phyloP scores from a whole-genome alignment of 1,140 invertebrate species.

The Eriocheir sinensis region DNA sequence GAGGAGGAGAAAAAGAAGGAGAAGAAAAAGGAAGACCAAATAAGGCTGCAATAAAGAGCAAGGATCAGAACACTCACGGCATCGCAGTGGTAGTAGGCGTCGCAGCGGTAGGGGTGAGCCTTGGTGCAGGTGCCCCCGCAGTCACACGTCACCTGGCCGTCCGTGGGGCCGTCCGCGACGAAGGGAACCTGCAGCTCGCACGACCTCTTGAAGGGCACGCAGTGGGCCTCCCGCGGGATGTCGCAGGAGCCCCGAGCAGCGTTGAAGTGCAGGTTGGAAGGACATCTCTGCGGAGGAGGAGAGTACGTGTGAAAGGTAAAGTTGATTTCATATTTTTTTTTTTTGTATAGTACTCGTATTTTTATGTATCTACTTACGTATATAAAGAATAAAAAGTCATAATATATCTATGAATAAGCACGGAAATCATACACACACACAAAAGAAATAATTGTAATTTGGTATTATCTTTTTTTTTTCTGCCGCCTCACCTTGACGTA shows the following conservation, averaged over 20 bases:
- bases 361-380: neutral
- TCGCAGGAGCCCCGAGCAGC: slow-evolving; percentile 50
- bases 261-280: slow-evolving; percentile 67
- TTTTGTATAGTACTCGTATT: too few species aligned
- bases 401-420: neutral
- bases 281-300: slow-evolving; percentile 40
- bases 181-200: slow-evolving; percentile 42
- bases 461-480: too few species aligned
- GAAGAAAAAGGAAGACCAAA: neutral
- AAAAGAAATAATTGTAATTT: too few species aligned
- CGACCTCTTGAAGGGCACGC: slow-evolving; percentile 58
- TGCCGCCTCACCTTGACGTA: slow-evolving; percentile 67
- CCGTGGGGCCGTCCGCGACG: slow-evolving; percentile 39
- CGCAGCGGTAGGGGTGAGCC: slow-evolving; percentile 60
- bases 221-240: slow-evolving; percentile 48
- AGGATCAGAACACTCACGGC: slow-evolving; percentile 27
- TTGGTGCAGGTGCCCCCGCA: slow-evolving; percentile 65
- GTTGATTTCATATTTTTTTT: too few species aligned
- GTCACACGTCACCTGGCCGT: slow-evolving; percentile 62
- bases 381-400: neutral
- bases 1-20: neutral
- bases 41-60: neutral
- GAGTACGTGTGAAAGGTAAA: too few species aligned
- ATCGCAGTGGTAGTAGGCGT: slow-evolving; percentile 68
- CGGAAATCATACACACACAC: too few species aligned